Evolutionary conservation across 92 coral and sea anemone genomes (phyloP).

Genomic region (Siderastrea siderea): DNA sequence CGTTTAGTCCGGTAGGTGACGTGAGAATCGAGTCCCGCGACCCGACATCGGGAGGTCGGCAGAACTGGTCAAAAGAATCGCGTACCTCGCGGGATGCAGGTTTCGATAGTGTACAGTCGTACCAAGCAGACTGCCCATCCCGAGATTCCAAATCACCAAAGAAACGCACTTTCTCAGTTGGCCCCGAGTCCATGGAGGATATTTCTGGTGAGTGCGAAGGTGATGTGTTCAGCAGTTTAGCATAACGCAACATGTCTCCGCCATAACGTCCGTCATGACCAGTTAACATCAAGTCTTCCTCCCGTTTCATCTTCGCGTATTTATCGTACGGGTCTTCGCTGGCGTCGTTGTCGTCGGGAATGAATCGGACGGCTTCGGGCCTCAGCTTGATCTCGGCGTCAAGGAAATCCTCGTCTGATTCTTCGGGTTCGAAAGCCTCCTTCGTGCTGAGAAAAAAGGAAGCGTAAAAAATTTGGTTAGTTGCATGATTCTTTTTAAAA

Average conservation of each 20-base stretch:
- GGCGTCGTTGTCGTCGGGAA: conserved; percentile 75
- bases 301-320: conserved; percentile 62
- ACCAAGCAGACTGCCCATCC: conserved; percentile 85
- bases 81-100: conserved; percentile 99
- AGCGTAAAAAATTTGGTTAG: not conserved
- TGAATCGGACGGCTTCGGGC: conserved; percentile 89
- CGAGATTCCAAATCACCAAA: conserved; percentile 74
- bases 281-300: conserved; percentile 75
- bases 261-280: conserved; percentile 78
- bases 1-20: conserved; percentile 44
- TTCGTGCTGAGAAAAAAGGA: conserved; percentile 51
- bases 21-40: conserved; percentile 94
- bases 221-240: conserved; percentile 28
- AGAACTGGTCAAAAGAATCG: conserved; percentile 97
- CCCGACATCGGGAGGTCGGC: conserved; percentile 81
- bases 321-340: conserved; percentile 45
- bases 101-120: conserved; percentile 82
- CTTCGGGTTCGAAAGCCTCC: conserved; percentile 67
- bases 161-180: conserved; percentile 79
- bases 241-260: conserved; percentile 79
- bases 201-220: conserved; percentile 54
- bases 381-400: conserved; percentile 89
- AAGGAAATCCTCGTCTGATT: conserved; percentile 83
- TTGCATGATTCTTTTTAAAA: too few species aligned
- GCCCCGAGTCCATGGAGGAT: conserved; percentile 44